Evolutionary conservation across 2,113 vertebrate genomes (phyloP).

Genomic region (Amblyornis subalaris): DNA sequence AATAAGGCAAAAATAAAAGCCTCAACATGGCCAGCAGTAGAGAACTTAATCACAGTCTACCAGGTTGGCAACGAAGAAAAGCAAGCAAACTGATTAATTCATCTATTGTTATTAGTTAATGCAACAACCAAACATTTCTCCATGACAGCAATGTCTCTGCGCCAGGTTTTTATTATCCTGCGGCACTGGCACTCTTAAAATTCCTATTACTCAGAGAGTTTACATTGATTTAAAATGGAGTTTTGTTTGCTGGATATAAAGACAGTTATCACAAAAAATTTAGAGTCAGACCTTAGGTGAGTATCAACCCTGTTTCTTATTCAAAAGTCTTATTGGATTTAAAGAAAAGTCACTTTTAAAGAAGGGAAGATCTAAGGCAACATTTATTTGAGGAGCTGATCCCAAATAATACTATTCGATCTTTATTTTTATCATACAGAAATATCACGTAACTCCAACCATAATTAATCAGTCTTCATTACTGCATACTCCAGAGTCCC

Average conservation of each 20-base stretch:
- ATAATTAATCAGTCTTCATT: background rate
- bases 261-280: background rate
- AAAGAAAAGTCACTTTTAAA: background rate
- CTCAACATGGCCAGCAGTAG: background rate
- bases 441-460: background rate
- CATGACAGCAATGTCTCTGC: slow-evolving; percentile 2
- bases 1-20: slow-evolving; percentile 16
- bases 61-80: background rate
- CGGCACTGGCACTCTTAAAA: slow-evolving; percentile 24
- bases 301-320: background rate
- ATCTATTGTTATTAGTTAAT: slow-evolving; percentile 56
- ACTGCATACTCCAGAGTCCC: background rate
- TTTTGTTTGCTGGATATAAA: background rate
- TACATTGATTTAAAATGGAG: slow-evolving; percentile 31
- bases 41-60: slow-evolving; percentile 46
- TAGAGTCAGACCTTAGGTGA: background rate
- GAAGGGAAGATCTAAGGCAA: background rate
- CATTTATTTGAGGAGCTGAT: background rate
- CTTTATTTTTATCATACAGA: background rate
- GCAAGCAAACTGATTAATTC: slow-evolving; percentile 33
- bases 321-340: background rate
- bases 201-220: slow-evolving; percentile 9
- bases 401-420: background rate
- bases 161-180: slow-evolving; percentile 60
- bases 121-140: slow-evolving; percentile 51